Evolutionary conservation across 2,797 vertebrate genomes (phyloP), one percentile per base, ranked within the genome.

Genomic region (Hydrophis major): DNA sequence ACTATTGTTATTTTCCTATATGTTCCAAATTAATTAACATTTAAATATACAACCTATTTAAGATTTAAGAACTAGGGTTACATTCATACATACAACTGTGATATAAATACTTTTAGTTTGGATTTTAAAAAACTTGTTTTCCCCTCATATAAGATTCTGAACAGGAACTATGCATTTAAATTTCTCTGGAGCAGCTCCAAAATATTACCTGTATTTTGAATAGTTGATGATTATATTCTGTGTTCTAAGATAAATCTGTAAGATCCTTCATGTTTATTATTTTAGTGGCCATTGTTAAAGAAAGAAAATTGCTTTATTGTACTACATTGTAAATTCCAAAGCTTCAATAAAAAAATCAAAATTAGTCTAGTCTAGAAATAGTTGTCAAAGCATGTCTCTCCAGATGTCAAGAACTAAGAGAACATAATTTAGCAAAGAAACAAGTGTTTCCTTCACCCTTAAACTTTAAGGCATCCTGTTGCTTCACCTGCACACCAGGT

Each of bases 401-500:
- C 94, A 96, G 93, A 96, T 96, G 95, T 95, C 96, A 90, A 93
- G 27, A 95, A 95, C 89, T 32, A 89, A 92, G 93, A 93, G 94
- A 96, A 92, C 92, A 95, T 97, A 96, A 95, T 97, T 97, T 96
- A 96, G 94, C 88, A 94, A 50, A 95, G 96, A 96, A 96, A 90
- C 90, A 95, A 96, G 90, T 95, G 63, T 92, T 16, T n/a, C 20
- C 47, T 53, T 27, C 69, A 94, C 96, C 95, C 94, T 93, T 96
- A 95, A 96, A 97, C 95, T 96, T 96, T 95, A 97, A 97, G 97
- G 96, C 94, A 92, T 98, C 97, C 97, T 96, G 96, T 98, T 97
- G 98, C 96, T 98, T 97, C 96, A 96, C 94, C 96, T 95, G 97
- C 97, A 95, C 97, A 96, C 97, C 97, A 97, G 97, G 97, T 94